These are phyloP conservation scores for Gibbula magus DNA, from an alignment of 2,888 invertebrate genomes.

Conservation along the genomic window DNA sequence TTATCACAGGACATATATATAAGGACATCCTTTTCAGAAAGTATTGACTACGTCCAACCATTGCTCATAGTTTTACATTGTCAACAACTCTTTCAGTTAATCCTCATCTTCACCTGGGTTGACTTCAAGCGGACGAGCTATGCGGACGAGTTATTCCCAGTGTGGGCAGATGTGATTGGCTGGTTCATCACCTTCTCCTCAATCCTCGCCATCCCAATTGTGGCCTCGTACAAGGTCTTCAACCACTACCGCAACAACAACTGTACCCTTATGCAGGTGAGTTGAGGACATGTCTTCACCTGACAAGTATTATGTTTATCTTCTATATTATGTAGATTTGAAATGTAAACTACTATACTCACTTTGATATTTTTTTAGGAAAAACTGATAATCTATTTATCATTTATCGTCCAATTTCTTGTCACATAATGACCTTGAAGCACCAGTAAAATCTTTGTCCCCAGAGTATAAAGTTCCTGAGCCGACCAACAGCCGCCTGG, in stretches of 20 bases:
- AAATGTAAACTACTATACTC: no score
- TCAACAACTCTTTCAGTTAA: constrained; percentile 80
- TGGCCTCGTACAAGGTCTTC: constrained; percentile 77
- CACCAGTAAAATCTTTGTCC: constrained; percentile 14
- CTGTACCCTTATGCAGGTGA: constrained; percentile 42
- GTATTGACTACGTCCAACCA: no score
- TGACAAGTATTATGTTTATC: not conserved
- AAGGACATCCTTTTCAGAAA: no score
- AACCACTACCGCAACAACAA: constrained; percentile 30
- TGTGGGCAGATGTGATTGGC: constrained; percentile 83
- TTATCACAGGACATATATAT: no score
- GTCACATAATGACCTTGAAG: no score
- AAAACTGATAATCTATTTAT: not conserved
- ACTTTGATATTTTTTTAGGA: no score
- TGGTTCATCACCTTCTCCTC: constrained; percentile 85
- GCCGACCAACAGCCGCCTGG: constrained; percentile 69
- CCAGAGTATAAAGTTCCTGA: constrained; percentile 65
- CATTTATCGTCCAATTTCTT: no score
- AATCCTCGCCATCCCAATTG: constrained; percentile 82
- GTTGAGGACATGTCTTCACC: not conserved
- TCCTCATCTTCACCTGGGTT: constrained; percentile 84
- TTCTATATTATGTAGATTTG: no score
- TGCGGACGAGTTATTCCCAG: constrained; percentile 82
- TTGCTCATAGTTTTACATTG: no score
- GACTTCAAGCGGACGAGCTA: constrained; percentile 82